Base-by-base conservation (phyloP, 1,140 invertebrate genomes). In the Holotrichia oblita region DNA sequence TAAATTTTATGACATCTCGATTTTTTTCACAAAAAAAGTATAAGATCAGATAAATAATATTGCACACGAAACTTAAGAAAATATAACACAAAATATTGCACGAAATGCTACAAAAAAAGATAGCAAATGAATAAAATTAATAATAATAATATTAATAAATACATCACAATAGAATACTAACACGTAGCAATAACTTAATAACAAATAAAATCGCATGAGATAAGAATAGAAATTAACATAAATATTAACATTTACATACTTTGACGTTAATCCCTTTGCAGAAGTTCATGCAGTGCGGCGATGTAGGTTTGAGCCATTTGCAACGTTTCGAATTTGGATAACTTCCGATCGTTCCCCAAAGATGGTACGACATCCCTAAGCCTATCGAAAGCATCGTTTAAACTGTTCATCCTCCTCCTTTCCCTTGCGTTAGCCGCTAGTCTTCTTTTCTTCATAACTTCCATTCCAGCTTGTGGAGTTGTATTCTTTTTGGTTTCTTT, bases 231-330 rank as follows among this genome's bases (percentile, higher is more conserved):
- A 17, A 55, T 17, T 44, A 44, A 44, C 0, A n/a, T 55, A 48
- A n/a, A 48, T 17, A 55, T 55, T 55, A 55, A 55, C 17, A 55
- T 6, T 14, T 17, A 55, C 17, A 44, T 55, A 17, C 48, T 55
- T 55, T 17, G 61, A 41, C 41, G 14, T 42, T 55, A 83, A 69
- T 86, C 84, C 72, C 85, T 83, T 74, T 87, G 82, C 12, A 92
- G 83, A 2, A 92, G 84, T 79, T 93, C 92, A 78, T 90, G 89
- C 10, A 94, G 86, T 0, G 93, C 93, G 0, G 90, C 87, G 59
- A 95, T 95, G 85, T 95, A 95, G 3, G 91, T 94, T 82, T 95
- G 94, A 0, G 94, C 94, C 93, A 95, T 94, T 87, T 95, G 93
- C 34, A 95, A 84, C 0, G 94, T 95, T 85, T 95, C 94, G 84